Evolutionary conservation across 2,888 invertebrate genomes (phyloP), one percentile per base, ranked within the genome.

Genomic region (Meteorus colon): DNA sequence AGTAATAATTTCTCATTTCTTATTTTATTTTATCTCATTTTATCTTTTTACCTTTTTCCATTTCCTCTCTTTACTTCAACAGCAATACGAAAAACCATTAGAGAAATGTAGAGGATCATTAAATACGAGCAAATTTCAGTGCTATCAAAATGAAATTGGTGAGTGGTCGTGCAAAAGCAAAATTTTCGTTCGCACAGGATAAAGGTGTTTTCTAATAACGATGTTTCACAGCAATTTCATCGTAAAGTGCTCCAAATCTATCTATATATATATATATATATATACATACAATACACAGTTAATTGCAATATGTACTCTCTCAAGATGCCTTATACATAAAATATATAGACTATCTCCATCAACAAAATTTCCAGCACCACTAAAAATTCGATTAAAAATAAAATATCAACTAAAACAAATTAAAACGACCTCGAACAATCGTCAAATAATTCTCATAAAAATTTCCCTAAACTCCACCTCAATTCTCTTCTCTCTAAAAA

Each of bases 181-280:
- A 75, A 71, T 71, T 75, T 75, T 55, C 55, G 66, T 75, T 75
- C 71, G 71, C 19, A 48, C 48, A 75, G 71, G 59, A 60, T 65
- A 37, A 66, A 75, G 75, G 75, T 66, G 71, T 75, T 75, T 65
- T 65, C n/a, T 75, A 75, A 75, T 75, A 75, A 75, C 75, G 75
- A 75, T 75, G 75, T 75, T 71, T 66, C 66, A 75, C 65, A 75
- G 75, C 71, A 75, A 75, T 75, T 75, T 75, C 71, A 75, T 31
- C 51, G 71, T 45, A 75, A 75, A 75, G 66, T 70, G 75, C 71
- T 75, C 71, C 71, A 66, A 66, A 55, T 6, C 19, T 19, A 55
- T 19, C 0, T 48, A 48, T 48, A 55, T 55, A 55, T 70, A 24
- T 19, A 16, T 48, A 48, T 48, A 55, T 55, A 55, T 70, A 24